Evolutionary conservation across 2,113 vertebrate genomes (phyloP).

Genomic region (Peromyscus maniculatus): DNA sequence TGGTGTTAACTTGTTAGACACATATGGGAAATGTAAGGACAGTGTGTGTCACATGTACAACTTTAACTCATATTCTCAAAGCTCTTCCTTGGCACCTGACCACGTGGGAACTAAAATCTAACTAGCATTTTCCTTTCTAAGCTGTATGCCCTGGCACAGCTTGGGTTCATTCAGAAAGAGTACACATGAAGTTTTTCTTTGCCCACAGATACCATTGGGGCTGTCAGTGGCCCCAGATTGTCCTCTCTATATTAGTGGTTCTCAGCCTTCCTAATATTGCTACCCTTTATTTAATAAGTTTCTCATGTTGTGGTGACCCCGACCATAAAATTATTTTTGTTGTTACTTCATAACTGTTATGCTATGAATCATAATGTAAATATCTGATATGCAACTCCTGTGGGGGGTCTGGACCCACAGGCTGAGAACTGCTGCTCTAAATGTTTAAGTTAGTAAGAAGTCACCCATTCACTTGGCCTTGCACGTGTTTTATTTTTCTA

Average conservation of each 20-base stretch:
- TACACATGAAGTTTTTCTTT: not conserved
- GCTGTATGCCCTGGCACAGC: not conserved
- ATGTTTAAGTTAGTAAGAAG: slow-evolving; percentile 44
- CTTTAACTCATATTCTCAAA: slow-evolving; percentile 68
- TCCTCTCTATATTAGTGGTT: slow-evolving; percentile 49
- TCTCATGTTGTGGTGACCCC: not conserved
- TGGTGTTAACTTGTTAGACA: not conserved
- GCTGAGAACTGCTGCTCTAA: not conserved
- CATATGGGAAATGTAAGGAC: not conserved
- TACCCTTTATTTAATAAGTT: not conserved
- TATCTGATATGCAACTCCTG: not conserved
- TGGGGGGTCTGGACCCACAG: not conserved
- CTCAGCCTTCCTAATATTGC: not conserved
- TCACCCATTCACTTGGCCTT: not conserved
- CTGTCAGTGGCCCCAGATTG: not conserved
- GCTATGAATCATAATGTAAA: not conserved
- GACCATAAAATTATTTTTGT: not conserved
- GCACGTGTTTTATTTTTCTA: not conserved
- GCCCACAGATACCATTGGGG: not conserved
- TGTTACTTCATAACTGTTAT: not conserved
- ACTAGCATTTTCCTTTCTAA: not conserved
- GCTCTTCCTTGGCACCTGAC: not conserved
- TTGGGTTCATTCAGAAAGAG: not conserved
- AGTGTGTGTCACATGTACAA: not conserved
- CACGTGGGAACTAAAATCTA: not conserved